Evolutionary conservation across 2,797 vertebrate species (phyloP).

Genomic region (Mergus octosetaceus): DNA sequence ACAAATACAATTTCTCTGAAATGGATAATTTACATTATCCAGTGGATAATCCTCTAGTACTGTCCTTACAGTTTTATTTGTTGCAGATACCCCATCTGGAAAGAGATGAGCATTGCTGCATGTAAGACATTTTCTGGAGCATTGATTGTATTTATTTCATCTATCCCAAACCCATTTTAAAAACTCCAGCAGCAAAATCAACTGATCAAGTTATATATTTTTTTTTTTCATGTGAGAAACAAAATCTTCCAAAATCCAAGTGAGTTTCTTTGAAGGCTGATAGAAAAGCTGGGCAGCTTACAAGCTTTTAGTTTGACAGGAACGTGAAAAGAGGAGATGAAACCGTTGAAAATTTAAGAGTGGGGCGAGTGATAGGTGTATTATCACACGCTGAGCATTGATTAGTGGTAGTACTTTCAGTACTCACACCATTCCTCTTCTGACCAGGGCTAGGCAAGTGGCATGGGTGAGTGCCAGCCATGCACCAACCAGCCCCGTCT

Average conservation of each 20-base stretch:
- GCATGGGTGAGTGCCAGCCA: background rate
- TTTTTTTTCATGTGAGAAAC: background rate
- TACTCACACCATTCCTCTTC: background rate
- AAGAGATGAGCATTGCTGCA: background rate
- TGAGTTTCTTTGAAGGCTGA: background rate
- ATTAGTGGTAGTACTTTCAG: rapidly evolving
- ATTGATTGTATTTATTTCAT: background rate
- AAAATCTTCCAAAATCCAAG: background rate
- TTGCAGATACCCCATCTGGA: background rate
- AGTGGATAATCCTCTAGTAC: background rate
- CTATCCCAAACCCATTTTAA: background rate
- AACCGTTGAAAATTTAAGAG: background rate
- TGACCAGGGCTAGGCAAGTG: background rate
- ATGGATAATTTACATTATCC: background rate
- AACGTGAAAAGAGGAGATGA: background rate
- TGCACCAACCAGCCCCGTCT: background rate
- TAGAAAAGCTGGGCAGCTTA: background rate
- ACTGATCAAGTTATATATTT: background rate
- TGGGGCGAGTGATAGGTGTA: background rate
- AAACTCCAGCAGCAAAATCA: background rate
- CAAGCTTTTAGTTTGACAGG: background rate
- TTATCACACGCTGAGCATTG: background rate
- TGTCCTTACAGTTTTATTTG: background rate
- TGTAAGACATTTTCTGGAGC: background rate
- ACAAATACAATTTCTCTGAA: background rate